Evolutionary conservation across 1,140 invertebrate genomes (phyloP), one percentile per base, ranked within the genome.

Genomic region (Bombus haemorrhoidalis): DNA sequence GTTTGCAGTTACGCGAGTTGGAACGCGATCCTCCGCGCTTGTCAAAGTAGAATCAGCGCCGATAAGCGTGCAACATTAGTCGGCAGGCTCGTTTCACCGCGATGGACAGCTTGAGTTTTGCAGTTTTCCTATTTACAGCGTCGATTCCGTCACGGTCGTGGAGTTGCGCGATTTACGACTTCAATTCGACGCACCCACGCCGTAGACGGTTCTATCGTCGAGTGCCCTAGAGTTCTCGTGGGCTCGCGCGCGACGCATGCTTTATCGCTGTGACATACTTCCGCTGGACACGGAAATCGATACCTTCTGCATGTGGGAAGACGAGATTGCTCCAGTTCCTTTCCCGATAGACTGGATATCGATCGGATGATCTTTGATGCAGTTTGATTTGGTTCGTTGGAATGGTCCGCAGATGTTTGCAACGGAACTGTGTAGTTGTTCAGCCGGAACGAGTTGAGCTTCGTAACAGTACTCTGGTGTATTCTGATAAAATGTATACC

Each of bases 161-260:
- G 10, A 25, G 12, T 74, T 32, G 32, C 78, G 87, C 86, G 82
- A 89, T 89, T 89, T 89, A 89, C 83, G 82, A 74, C 66, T 81
- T 88, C 78, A 85, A 89, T 89, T 89, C 79, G 76, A 83, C 73
- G 85, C 87, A 81, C 81, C 87, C 77, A 81, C 78, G 87, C 47
- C 18, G 18, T 53, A 53, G 18, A 53, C 77, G 62, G 84, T 39
- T 73, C 77, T 81, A 71, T 53, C 28, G 9, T 25, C 18, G 9
- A 34, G 18, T 12, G 22, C 77, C 76, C 53, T 28, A 59, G 81
- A 87, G 83, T 80, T 84, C 59, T 57, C 13, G 39, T 41, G 66
- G 43, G 69, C 72, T 72, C n/a, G 34, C 22, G 77, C 82, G 86
- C 87, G 84, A 80, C 15, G 47, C 47, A 53, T 22, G 79, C 80